Conservation (phyloP, 2,113 vertebrate species). For the Laticauda laticaudata region DNA sequence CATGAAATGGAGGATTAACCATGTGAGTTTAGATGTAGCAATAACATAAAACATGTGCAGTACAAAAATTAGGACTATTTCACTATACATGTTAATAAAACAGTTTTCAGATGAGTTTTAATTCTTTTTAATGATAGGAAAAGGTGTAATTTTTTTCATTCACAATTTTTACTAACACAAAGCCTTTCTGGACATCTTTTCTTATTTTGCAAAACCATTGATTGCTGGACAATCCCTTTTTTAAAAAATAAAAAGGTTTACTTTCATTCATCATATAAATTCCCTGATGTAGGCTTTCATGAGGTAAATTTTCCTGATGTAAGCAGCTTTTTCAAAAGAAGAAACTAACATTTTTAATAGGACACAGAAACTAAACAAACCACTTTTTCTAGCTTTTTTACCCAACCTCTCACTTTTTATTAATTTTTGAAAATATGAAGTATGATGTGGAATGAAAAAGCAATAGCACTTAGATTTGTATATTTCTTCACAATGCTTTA, state of each 20-base stretch:
- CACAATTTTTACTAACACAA: neutral
- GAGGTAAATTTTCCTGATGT: neutral
- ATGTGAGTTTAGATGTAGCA: neutral
- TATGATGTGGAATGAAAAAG: no score
- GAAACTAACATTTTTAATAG: neutral
- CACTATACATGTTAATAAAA: neutral
- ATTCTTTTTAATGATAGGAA: neutral
- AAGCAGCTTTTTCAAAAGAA: neutral
- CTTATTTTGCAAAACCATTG: neutral
- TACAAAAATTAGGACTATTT: neutral
- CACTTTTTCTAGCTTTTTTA: no score
- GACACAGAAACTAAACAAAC: neutral
- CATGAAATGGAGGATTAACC: neutral
- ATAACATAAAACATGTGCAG: neutral
- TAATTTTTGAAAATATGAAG: no score
- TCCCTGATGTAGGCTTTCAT: neutral
- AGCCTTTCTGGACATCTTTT: neutral
- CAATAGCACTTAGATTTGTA: no score
- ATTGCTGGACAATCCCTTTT: neutral
- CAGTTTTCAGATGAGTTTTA: neutral
- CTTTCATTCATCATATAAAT: neutral
- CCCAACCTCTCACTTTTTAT: no score
- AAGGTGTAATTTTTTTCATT: neutral
- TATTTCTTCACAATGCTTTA: no score
- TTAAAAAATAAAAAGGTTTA: neutral